Conservation (phyloP, 2,888 invertebrate species). For the Thysanoteuthis rhombus region DNA sequence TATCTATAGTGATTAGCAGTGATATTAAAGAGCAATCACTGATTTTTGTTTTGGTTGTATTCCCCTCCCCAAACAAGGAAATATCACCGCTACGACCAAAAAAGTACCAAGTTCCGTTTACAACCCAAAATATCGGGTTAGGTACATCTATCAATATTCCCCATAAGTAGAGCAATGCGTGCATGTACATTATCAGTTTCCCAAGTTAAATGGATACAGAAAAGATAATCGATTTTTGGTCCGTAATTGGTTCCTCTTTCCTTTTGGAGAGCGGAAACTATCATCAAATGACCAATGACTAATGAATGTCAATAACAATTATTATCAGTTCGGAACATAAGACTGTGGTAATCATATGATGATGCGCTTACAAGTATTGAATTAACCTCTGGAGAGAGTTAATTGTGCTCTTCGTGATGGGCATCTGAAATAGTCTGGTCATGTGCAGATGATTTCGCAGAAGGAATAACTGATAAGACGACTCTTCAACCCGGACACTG, state of each 20-base stretch:
- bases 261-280: background rate
- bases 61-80: too few species aligned
- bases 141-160: too few species aligned
- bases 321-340: background rate
- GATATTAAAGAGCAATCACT: too few species aligned
- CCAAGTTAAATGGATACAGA: background rate
- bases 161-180: background rate
- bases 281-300: background rate
- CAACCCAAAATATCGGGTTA: too few species aligned
- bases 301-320: background rate
- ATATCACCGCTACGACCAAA: too few species aligned
- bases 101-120: too few species aligned
- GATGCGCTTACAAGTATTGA: background rate
- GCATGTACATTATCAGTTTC: background rate
- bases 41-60: too few species aligned
- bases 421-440: background rate
- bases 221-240: background rate
- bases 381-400: background rate
- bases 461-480: background rate
- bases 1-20: too few species aligned
- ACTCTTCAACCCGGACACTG: background rate
- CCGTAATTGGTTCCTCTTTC: background rate
- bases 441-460: background rate
- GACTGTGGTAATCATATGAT: background rate
- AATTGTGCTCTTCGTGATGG: background rate